These are phyloP conservation scores for Vanessa tameamea DNA, from an alignment of 1,140 invertebrate species.

Conservation along the genomic window DNA sequence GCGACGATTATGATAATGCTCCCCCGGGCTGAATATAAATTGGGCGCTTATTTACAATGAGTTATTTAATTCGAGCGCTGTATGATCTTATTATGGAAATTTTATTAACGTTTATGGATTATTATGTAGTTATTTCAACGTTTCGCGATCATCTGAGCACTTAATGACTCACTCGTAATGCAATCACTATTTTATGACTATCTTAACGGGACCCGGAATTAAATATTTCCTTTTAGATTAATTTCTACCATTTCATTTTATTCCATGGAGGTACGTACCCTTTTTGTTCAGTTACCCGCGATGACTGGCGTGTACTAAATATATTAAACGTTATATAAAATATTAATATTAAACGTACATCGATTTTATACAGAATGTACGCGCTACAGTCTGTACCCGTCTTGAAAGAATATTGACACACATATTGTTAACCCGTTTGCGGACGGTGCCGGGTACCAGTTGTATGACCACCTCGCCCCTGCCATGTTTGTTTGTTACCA, in stretches of 20 bases:
- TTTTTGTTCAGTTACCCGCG: background rate
- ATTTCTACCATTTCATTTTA: background rate
- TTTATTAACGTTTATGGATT: constrained; percentile 56
- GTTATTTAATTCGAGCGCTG: constrained; percentile 60
- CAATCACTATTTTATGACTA: constrained; percentile 24
- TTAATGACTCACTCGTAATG: constrained; percentile 26
- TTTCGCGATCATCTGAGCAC: constrained; percentile 38
- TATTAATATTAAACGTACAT: background rate
- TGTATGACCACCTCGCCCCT: background rate
- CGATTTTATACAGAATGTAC: too few species aligned
- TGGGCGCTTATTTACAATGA: constrained; percentile 71
- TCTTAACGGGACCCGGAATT: constrained; percentile 1
- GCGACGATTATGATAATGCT: constrained; percentile 66
- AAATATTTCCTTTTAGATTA: background rate
- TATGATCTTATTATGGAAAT: constrained; percentile 66
- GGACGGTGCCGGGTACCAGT: background rate
- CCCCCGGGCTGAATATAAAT: constrained; percentile 66
- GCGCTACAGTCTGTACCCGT: too few species aligned
- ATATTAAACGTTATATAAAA: too few species aligned
- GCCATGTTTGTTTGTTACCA: background rate
- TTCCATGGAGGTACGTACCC: background rate
- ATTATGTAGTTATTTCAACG: constrained; percentile 46
- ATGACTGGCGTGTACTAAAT: too few species aligned
- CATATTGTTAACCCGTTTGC: background rate
- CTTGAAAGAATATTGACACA: too few species aligned